Percentiles rank a stretch among this genome's conserved stretches.
phyloP scores from a whole-genome alignment of 2,113 vertebrate genomes.

The Deroptyus accipitrinus region DNA sequence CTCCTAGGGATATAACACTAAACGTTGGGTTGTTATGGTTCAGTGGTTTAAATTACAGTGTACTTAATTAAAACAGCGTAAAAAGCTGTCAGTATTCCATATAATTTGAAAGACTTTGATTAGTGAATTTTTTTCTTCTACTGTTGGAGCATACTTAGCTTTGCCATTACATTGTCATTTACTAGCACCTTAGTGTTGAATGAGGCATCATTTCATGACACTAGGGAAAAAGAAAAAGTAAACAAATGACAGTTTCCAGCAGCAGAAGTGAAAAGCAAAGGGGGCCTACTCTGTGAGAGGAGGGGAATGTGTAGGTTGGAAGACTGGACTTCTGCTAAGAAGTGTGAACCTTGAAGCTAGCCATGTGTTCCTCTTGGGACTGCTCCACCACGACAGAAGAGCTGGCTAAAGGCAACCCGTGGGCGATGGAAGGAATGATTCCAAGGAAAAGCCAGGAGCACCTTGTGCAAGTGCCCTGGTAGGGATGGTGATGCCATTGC shows the following conservation, averaged over 20 bases:
- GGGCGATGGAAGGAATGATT: fast-evolving
- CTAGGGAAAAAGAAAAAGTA: neutral
- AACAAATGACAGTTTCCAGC: neutral
- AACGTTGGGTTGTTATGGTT: constrained; percentile 66
- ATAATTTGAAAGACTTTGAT: constrained; percentile 55
- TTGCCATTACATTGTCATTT: neutral
- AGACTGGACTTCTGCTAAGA: neutral
- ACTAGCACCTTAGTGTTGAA: neutral
- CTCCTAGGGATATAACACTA: constrained; percentile 72
- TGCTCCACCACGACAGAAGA: neutral
- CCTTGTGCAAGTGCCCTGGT: neutral
- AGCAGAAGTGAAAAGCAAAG: neutral
- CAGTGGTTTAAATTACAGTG: constrained; percentile 70
- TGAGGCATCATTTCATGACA: neutral
- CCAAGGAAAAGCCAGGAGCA: neutral
- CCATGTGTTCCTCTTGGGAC: neutral
- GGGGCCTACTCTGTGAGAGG: neutral
- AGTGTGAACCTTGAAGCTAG: neutral
- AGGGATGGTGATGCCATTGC: fast-evolving
- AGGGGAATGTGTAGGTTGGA: neutral
- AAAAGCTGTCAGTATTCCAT: constrained; percentile 64
- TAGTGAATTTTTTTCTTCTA: constrained; percentile 26
- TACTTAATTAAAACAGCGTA: constrained; percentile 73
- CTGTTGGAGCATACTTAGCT: constrained; percentile 12
- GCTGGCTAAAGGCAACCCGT: neutral